Evolutionary conservation across 2,888 invertebrate genomes (phyloP), one percentile per base, ranked within the genome.

Genomic region (Lithophane leautieri): DNA sequence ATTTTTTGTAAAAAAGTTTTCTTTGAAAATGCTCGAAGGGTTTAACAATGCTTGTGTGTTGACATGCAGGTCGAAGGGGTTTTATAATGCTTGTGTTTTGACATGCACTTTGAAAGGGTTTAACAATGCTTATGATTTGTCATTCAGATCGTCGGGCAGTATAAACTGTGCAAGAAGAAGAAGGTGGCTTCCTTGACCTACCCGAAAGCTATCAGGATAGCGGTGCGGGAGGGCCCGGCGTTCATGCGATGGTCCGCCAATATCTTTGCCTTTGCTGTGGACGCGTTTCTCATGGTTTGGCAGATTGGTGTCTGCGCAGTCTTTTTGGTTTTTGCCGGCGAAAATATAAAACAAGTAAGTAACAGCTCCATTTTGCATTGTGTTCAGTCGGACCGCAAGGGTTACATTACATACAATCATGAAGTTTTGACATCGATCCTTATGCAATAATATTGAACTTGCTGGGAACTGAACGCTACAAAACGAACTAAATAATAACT

Each of bases 291-390:
- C 71, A 94, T 98, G 84, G 90, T 98, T 54, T 99, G 99, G 92
- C 99, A 99, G 94, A 95, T 99, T 81, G 99, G 99, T 74, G 98
- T 99, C 88, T 99, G 99, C 93, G 98, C 98, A 91, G 98, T 99
- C 34, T 99, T 98, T 95, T 97, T 98, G 79, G 97, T 98, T 34
- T 98, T 98, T 92, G 97, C 98, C 67, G 97, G 98, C 0, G 97
- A 97, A 77, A 98, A 97, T 91, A 89, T 98, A 42, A 97, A 97
- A 91, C 96, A 97, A 93, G 97, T 97, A 78, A 71, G 47, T 77
- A 11, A 44, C 6, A 6, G 19, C n/a, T 61, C 19, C 2, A 19
- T 34, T 52, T n/a, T 44, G 9, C n/a, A 4, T 58, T 60, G 8
- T 16, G 7, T 12, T 61, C 85, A 99, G 1, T 47, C 8, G 47